A percentile compares a stretch with the other conserved stretches of the same genome.
Evolutionary conservation across 2,797 vertebrate genomes (phyloP).

Genomic region (Dermochelys coriacea): DNA sequence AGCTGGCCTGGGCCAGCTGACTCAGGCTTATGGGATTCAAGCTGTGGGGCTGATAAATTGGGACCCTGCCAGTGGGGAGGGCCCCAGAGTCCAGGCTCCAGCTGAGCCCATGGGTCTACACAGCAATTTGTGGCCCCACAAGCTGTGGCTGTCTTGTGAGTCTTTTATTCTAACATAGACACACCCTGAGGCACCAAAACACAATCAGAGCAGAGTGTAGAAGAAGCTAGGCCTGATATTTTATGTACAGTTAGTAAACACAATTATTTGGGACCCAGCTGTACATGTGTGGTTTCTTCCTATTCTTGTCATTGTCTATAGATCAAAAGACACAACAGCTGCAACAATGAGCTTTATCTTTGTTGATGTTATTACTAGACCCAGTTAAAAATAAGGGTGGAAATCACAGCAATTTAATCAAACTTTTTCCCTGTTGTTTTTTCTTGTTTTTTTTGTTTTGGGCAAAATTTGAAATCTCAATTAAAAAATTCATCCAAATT

Average conservation of each 20-base stretch:
- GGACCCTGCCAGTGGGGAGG: neutral
- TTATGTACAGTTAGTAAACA: neutral
- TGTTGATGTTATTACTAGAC: neutral
- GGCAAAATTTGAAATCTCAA: neutral
- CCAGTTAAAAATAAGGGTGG: neutral
- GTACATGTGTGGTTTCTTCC: neutral
- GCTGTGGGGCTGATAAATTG: neutral
- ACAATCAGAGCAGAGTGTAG: neutral
- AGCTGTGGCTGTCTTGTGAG: neutral
- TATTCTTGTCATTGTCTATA: neutral
- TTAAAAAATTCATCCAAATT: neutral
- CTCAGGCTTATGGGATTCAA: neutral
- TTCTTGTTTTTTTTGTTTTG: neutral
- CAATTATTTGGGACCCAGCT: neutral
- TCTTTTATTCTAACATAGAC: neutral
- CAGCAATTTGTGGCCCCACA: neutral
- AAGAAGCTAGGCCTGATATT: neutral
- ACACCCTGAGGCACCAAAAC: neutral
- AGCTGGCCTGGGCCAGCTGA: neutral
- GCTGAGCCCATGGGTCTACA: accelerated
- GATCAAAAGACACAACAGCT: neutral
- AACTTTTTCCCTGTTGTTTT: neutral
- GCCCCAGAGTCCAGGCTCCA: neutral
- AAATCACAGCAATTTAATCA: neutral
- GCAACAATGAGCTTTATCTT: neutral